Evolutionary conservation across 2,113 vertebrate species (phyloP).

Genomic region (Cynopterus brachyotis): DNA sequence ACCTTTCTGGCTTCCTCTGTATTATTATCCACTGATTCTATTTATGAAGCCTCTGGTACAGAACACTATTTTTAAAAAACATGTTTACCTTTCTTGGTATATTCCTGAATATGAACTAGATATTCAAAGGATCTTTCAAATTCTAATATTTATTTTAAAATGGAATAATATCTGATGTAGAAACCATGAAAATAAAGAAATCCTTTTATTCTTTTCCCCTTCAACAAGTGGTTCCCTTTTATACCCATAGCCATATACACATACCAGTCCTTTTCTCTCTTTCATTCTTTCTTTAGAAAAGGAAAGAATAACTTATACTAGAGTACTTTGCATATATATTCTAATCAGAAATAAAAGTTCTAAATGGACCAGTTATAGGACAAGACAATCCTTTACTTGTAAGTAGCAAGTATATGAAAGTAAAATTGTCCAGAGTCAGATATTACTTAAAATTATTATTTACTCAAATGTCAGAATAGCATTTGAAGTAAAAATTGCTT

Average conservation of each 20-base stretch:
- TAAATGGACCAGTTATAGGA: slow-evolving; percentile 49
- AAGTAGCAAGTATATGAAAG: not conserved
- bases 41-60: not conserved
- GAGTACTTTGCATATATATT: slow-evolving; percentile 49
- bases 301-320: slow-evolving; percentile 12
- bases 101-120: not conserved
- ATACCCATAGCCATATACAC: no score
- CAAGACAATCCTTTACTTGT: slow-evolving; percentile 44
- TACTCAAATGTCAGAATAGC: slow-evolving; percentile 1
- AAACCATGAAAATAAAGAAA: not conserved
- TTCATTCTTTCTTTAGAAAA: not conserved
- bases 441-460: slow-evolving; percentile 47
- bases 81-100: not conserved
- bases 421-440: slow-evolving; percentile 41
- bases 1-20: not conserved
- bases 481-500: slow-evolving; percentile 48
- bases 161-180: not conserved
- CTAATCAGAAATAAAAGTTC: slow-evolving; percentile 58
- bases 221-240: fast-evolving
- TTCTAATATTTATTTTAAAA: not conserved
- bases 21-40: not conserved
- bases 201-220: not conserved
- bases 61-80: not conserved
- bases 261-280: not conserved
- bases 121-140: not conserved